Evolutionary conservation across 2,888 invertebrate genomes (phyloP).

Genomic region (Protodeltote pygarga): DNA sequence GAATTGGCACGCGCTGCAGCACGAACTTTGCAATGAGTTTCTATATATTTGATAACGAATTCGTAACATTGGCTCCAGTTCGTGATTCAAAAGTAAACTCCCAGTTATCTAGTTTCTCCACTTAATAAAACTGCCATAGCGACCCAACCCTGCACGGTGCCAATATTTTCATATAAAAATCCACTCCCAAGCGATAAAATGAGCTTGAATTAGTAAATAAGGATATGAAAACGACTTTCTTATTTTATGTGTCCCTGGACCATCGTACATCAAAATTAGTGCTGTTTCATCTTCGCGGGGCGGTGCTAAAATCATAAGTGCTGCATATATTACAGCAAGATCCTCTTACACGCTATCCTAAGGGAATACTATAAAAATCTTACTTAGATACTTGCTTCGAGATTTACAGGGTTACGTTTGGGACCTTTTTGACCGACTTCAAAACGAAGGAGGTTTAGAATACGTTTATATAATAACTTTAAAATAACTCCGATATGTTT

Average conservation of each 20-base stretch:
- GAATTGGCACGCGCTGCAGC: too few relatives aligned
- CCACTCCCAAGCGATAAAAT: neutral
- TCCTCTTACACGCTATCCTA: constrained; percentile 21
- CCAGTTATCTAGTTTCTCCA: too few relatives aligned
- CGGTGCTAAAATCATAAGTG: constrained; percentile 38
- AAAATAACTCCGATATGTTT: too few relatives aligned
- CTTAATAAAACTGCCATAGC: too few relatives aligned
- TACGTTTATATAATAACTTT: too few relatives aligned
- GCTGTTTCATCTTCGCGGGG: constrained; percentile 15
- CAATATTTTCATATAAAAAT: neutral
- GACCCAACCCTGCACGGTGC: too few relatives aligned
- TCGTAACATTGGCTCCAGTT: too few relatives aligned
- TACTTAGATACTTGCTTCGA: constrained; percentile 22
- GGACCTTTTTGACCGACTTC: neutral
- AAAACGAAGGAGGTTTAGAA: too few relatives aligned
- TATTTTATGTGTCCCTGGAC: constrained; percentile 33
- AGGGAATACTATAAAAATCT: constrained; percentile 32
- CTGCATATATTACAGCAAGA: constrained; percentile 39
- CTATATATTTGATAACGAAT: too few relatives aligned
- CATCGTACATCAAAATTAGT: constrained; percentile 38
- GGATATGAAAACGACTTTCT: constrained; percentile 26
- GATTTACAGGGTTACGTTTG: constrained; percentile 2
- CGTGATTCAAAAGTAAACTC: too few relatives aligned
- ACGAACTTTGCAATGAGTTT: too few relatives aligned
- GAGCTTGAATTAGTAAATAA: constrained; percentile 27